Percentiles rank a stretch among this genome's conserved stretches.
Conservation (phyloP, 2,113 vertebrate genomes). For the Oreochromis tanganicae region DNA sequence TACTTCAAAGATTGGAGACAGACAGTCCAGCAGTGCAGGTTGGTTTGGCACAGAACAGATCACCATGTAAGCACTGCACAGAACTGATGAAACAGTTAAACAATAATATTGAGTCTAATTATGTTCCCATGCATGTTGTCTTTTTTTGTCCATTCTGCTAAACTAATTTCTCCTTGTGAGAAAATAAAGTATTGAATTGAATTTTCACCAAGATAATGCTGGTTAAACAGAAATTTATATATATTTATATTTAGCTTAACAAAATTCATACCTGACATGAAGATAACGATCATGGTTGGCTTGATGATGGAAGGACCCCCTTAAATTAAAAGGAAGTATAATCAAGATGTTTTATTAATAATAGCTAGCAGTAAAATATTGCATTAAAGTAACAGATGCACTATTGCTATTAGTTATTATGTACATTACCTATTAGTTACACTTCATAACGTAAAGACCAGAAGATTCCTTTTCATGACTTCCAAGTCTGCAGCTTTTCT, state of each 20-base stretch:
- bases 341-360: not conserved
- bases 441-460: not conserved
- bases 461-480: not conserved
- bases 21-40: constrained; percentile 36
- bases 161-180: not conserved
- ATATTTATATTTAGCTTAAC: not conserved
- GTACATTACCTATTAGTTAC: not conserved
- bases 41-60: constrained; percentile 56
- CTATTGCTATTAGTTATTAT: accelerated
- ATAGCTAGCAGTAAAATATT: not conserved
- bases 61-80: not conserved
- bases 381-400: not conserved
- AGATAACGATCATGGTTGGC: not conserved
- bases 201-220: not conserved
- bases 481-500: accelerated
- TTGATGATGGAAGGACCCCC: not conserved
- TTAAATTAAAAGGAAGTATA: not conserved
- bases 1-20: constrained; percentile 37
- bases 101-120: not conserved
- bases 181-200: not conserved
- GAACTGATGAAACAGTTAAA: constrained; percentile 2
- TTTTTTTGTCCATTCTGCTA: not conserved
- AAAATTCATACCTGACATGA: too few relatives aligned
- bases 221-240: not conserved
- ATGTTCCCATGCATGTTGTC: not conserved